Base-by-base conservation (phyloP, 2,113 vertebrate genomes). In the Myrmecophaga tridactyla region DNA sequence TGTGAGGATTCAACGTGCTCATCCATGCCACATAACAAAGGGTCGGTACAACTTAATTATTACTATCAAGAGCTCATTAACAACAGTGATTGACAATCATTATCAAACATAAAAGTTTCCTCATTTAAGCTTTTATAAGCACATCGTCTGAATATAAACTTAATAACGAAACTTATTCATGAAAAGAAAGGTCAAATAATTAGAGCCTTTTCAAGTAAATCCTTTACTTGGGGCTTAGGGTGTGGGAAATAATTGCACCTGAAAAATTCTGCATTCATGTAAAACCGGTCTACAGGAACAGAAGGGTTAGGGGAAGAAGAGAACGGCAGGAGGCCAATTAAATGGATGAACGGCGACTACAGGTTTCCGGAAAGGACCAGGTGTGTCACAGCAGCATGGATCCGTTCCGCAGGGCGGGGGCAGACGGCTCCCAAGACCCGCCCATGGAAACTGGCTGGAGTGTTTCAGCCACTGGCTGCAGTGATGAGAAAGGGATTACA, bases 371-470 rank as follows among this genome's bases (percentile, higher is more conserved):
- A 46, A n/a, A 25, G 58, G 60, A 76, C 3, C 78, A 82, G 60
- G 78, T 23, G 36, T 9, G 58, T 75, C 1, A 0, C 9, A 8
- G 56, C 43, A 62, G 48, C 14, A 31, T 4, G 29, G 3, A 63
- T 11, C 25, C 12, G 4, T 53, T 48, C 27, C 0, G 20, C 17
- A 10, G 46, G 41, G 56, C 0, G 31, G 9, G 46, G 0, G 2
- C 3, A 31, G 29, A 41, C 5, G 4, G 62, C n/a, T 83, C 75
- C 65, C 4, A 1, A 63, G 83, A 76, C 7, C 46, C 77, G 36
- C 75, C 76, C 89, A 62, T 65, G 12, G 36, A 60, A 69, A 20
- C 48, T 76, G 21, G 11, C 69, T 5, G 65, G 56, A 39, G 29
- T 36, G 12, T 41, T 70, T 29, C 62, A 25, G 51, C 31, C 46